Evolutionary conservation across 2,797 vertebrate species (phyloP), one percentile per base, ranked within the genome.

Genomic region (Xiphophorus birchmanni): DNA sequence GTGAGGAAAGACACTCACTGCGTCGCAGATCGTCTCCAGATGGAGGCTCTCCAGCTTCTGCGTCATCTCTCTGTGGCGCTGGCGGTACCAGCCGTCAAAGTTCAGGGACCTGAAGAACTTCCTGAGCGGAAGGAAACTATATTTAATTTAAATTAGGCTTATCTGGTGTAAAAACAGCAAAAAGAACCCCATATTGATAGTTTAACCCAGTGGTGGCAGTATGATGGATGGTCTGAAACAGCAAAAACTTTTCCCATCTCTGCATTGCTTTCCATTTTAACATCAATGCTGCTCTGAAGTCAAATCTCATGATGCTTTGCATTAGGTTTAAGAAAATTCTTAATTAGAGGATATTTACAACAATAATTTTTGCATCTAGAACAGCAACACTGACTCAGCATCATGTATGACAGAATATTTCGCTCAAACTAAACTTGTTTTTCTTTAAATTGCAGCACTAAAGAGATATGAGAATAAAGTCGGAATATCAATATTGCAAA

Each of bases 61-160:
- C 0, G 90, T 96, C 98, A 99, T 99, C 79, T 99, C 97, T 75
- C 79, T 93, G 89, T 96, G 97, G 45, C 97, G 94, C 63, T 97
- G 96, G 2, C 97, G 96, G 85, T 96, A 99, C 98, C 98, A 99
- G 1, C 98, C 97, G 0, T 99, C 97, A 2, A 99, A 99, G 89
- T 99, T 98, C 0, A 96, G 97, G 29, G 98, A 99, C 89, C 94
- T 96, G 91, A 99, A 97, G 90, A 99, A 99, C 7, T 96, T 94
- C 89, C 98, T 99, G 80, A 44, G 4, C 29, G 9, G 21, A 35
- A 26, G 9, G 17, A 54, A 1, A 48, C 15, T 7, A 52, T 9
- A 6, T 65, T 29, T 35, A 35, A 35, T 63, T 63, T 63, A 63
- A 63, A 32, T 18, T 17, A 18, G 13, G 13, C 58, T 2, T 35